A percentile compares a stretch with the other conserved stretches of the same genome.
Conservation (phyloP, 1,140 invertebrate genomes). For the Apolygus lucorum region DNA sequence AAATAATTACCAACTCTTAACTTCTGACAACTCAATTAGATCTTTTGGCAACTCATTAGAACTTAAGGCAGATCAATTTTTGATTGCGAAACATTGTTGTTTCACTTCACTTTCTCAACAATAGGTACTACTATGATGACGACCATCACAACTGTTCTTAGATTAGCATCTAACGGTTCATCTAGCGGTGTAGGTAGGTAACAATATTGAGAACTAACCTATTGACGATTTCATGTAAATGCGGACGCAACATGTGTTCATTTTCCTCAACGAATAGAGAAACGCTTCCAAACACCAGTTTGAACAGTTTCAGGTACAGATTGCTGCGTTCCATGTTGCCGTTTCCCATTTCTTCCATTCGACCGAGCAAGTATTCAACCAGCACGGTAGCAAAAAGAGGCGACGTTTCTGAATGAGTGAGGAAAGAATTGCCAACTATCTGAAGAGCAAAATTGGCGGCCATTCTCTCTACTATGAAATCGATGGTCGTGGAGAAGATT, state of each 20-base stretch:
- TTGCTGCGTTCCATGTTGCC: conserved; percentile 84
- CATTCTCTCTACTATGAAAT: conserved; percentile 90
- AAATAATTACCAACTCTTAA: too few species aligned
- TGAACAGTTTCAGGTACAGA: conserved; percentile 89
- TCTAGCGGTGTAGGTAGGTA: too few species aligned
- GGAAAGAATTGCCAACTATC: conserved; percentile 92
- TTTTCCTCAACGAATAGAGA: conserved; percentile 91
- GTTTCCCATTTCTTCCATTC: conserved; percentile 97
- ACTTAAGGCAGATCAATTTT: too few species aligned
- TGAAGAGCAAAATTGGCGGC: conserved; percentile 86
- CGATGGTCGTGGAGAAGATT: conserved; percentile 89
- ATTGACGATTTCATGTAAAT: conserved; percentile 94
- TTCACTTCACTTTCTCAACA: too few species aligned
- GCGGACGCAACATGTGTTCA: conserved; percentile 93
- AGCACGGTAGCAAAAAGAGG: conserved; percentile 94
- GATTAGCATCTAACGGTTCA: too few species aligned
- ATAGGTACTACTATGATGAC: too few species aligned
- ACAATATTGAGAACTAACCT: too few species aligned
- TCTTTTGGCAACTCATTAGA: too few species aligned
- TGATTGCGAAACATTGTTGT: too few species aligned
- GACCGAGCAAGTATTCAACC: conserved; percentile 86
- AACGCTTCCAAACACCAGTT: conserved; percentile 94
- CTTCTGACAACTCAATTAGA: too few species aligned
- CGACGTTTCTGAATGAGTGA: conserved; percentile 86
- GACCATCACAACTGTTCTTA: too few species aligned